Evolutionary conservation across 2,888 invertebrate species (phyloP).

Genomic region (Ichneumon xanthorius): DNA sequence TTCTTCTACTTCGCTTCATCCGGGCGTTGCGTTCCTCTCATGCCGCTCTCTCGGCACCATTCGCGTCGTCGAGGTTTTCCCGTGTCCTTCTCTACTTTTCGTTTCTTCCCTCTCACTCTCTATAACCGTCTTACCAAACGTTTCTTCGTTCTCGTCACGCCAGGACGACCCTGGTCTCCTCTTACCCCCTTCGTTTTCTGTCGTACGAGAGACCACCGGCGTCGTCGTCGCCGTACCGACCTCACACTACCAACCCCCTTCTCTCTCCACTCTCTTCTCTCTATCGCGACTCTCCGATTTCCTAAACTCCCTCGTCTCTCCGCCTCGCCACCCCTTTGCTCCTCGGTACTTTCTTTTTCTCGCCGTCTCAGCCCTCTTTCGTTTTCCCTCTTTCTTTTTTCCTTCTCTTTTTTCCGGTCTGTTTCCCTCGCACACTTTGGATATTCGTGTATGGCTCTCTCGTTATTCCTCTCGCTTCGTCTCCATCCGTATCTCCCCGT

Average conservation of each 20-base stretch:
- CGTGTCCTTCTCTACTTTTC: background rate
- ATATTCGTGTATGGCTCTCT: constrained; percentile 13
- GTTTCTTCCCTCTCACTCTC: constrained; percentile 28
- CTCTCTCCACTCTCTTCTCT: constrained; percentile 7
- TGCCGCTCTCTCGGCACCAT: constrained; percentile 29
- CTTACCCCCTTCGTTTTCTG: constrained; percentile 20
- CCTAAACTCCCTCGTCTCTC: constrained; percentile 26
- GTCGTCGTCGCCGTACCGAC: constrained; percentile 51
- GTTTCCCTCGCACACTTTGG: background rate
- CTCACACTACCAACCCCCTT: constrained; percentile 19
- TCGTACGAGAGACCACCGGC: constrained; percentile 35
- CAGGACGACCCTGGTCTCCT: constrained; percentile 25
- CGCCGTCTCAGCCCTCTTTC: constrained; percentile 12
- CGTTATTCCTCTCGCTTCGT: constrained; percentile 11
- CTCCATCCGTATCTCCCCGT: constrained; percentile 9
- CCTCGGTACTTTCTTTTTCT: constrained; percentile 28
- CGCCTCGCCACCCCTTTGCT: background rate
- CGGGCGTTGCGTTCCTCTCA: constrained; percentile 38
- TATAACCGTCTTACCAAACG: constrained; percentile 15
- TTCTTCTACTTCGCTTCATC: constrained; percentile 70
- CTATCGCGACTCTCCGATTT: constrained; percentile 34
- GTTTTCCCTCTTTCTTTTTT: background rate
- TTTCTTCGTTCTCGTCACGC: constrained; percentile 54
- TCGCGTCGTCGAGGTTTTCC: constrained; percentile 13
- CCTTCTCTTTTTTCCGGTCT: background rate